Conservation (phyloP, 2,797 vertebrate genomes). For the Tapirus indicus region DNA sequence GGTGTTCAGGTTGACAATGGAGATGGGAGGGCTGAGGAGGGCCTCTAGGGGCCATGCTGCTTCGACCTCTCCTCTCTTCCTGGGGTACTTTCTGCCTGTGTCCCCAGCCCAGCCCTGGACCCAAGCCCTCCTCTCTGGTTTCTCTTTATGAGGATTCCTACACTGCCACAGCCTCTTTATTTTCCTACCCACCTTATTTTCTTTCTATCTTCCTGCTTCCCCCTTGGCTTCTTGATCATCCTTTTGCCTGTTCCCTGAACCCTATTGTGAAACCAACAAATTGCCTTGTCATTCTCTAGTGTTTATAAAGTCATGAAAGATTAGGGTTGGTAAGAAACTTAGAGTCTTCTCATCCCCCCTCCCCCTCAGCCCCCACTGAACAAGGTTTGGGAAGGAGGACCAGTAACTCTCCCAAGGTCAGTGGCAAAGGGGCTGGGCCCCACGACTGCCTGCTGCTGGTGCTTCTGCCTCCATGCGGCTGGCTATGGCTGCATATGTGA, state of each 20-base stretch:
- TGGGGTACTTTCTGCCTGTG: background rate
- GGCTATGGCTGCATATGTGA: background rate
- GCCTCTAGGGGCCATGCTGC: background rate
- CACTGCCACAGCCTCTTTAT: background rate
- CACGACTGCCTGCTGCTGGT: background rate
- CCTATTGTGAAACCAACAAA: background rate
- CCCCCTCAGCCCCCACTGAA: background rate
- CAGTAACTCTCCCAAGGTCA: background rate
- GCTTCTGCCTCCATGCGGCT: background rate
- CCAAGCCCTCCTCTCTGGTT: background rate
- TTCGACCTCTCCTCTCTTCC: background rate
- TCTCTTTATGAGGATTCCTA: background rate
- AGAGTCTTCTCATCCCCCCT: background rate
- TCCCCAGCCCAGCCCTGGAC: background rate
- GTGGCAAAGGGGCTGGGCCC: background rate
- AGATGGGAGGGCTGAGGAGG: background rate
- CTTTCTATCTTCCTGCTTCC: slow-evolving; percentile 48
- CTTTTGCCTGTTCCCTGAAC: slow-evolving; percentile 38
- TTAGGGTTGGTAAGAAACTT: background rate
- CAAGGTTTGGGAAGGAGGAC: background rate
- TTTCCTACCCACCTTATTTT: slow-evolving; percentile 26
- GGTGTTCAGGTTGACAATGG: background rate
- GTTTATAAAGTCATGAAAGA: slow-evolving; percentile 29
- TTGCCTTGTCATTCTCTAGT: slow-evolving; percentile 18
- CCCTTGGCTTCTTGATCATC: slow-evolving; percentile 44